Conservation (phyloP, 1,140 invertebrate species). For the Elysia chlorotica region DNA sequence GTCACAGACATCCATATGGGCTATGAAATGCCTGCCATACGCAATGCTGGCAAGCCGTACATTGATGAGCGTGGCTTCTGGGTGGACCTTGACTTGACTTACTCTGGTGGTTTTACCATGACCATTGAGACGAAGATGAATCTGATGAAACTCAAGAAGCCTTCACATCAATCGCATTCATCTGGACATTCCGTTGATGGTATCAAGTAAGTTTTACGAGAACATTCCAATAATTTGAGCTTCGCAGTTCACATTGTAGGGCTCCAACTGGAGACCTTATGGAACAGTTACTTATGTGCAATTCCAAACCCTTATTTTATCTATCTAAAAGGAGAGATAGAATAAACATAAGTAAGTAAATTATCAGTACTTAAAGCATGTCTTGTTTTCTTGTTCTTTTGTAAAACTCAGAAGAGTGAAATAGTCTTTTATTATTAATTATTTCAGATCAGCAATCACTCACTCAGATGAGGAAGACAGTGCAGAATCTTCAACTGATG, state of each 20-base stretch:
- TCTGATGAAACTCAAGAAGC: conserved; percentile 79
- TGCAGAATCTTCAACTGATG: conserved; percentile 88
- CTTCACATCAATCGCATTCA: neutral
- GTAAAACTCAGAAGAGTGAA: too few relatives aligned
- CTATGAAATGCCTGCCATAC: conserved; percentile 76
- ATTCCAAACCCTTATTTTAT: too few relatives aligned
- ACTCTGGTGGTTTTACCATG: conserved; percentile 85
- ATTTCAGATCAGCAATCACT: conserved; percentile 49
- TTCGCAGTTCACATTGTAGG: neutral
- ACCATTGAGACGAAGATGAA: conserved; percentile 95
- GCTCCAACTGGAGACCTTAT: neutral
- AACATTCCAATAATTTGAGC: neutral
- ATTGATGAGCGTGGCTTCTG: conserved; percentile 88
- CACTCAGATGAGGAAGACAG: conserved; percentile 82
- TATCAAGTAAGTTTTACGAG: conserved; percentile 3
- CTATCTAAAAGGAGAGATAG: too few relatives aligned
- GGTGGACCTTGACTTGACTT: conserved; percentile 89
- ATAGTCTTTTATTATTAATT: too few relatives aligned
- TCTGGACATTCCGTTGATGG: neutral
- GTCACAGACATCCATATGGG: conserved; percentile 81
- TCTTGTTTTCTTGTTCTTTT: too few relatives aligned
- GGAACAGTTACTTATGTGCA: too few relatives aligned
- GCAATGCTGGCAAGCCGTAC: conserved; percentile 74
- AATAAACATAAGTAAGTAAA: too few relatives aligned
- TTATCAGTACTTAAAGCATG: too few relatives aligned